Conservation (phyloP, 2,113 vertebrate genomes). For the Solenodon paradoxus region DNA sequence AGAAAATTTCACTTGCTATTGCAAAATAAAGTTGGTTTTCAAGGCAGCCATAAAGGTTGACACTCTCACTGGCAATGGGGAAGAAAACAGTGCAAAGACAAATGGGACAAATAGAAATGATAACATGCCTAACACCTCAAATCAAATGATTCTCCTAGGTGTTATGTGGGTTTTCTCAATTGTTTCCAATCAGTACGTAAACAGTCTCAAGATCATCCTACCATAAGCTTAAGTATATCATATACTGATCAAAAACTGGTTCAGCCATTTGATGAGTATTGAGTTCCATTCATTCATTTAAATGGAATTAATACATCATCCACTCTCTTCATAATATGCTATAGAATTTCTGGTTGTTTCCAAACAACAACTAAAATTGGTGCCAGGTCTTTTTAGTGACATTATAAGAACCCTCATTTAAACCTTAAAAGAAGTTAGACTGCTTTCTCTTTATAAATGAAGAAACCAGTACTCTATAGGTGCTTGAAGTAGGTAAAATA, state of each 20-base stretch:
- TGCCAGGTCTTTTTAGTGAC: background rate
- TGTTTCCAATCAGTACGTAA: background rate
- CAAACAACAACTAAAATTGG: background rate
- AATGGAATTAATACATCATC: background rate
- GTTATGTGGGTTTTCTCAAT: background rate
- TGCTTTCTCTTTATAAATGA: background rate
- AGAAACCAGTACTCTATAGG: background rate
- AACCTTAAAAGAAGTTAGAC: background rate
- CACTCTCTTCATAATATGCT: background rate
- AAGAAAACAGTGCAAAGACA: background rate
- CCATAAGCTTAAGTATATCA: background rate
- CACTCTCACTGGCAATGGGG: background rate
- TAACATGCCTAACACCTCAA: background rate
- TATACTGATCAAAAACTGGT: background rate
- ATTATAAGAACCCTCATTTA: background rate
- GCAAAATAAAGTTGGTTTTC: background rate
- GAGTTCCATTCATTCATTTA: background rate
- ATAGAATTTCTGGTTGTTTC: background rate
- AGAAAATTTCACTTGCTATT: background rate
- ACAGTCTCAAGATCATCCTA: background rate
- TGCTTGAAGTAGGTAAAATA: background rate
- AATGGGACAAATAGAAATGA: background rate
- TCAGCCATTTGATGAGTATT: background rate
- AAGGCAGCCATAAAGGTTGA: background rate
- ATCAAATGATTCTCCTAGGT: background rate